Evolutionary conservation across 2,113 vertebrate genomes (phyloP).

Genomic region (Paradoxurus hermaphroditus): DNA sequence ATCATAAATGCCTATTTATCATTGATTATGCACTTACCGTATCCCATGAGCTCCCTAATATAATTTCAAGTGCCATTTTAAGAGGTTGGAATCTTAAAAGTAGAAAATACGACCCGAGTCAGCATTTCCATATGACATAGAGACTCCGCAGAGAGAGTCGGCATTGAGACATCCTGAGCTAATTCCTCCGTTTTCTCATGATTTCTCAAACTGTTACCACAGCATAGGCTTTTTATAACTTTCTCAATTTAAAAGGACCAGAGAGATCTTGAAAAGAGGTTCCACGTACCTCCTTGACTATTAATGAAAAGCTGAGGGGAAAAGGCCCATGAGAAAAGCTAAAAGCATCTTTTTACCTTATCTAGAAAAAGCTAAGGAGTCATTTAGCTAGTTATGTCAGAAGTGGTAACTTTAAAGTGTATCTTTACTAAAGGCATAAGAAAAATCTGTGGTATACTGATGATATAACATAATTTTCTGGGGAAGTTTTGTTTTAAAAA

Average conservation of each 20-base stretch:
- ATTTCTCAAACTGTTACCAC: not conserved
- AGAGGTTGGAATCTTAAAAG: not conserved
- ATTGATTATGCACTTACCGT: not conserved
- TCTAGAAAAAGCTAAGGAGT: not conserved
- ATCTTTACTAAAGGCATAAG: not conserved
- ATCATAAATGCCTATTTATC: not conserved
- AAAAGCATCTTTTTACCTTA: not conserved
- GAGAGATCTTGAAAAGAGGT: not conserved
- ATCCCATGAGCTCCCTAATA: not conserved
- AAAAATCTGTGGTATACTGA: not conserved
- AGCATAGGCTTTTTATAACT: not conserved
- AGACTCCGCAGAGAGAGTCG: not conserved
- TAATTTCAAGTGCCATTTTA: not conserved
- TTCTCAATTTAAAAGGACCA: not conserved
- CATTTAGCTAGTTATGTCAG: not conserved
- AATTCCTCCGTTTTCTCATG: not conserved
- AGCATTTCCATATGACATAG: not conserved
- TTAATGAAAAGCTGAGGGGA: not conserved
- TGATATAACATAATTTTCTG: not conserved
- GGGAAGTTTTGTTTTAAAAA: not conserved
- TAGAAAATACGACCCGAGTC: not conserved
- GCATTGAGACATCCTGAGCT: not conserved
- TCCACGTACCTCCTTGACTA: not conserved
- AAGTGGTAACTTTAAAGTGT: not conserved
- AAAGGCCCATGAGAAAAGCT: not conserved